Evolutionary conservation across 2,113 vertebrate species (phyloP).

Genomic region (Halichoerus grypus): DNA sequence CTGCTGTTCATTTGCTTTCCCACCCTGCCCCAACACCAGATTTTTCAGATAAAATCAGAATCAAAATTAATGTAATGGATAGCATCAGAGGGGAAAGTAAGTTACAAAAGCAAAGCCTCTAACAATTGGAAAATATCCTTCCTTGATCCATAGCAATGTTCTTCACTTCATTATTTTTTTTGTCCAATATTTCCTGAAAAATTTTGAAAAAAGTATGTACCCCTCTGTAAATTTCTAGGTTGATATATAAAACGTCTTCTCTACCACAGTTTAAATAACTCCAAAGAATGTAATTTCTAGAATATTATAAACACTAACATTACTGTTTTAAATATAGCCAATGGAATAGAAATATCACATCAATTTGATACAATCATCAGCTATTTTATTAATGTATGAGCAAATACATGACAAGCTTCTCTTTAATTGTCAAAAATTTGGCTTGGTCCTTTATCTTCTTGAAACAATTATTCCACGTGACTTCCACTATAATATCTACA

Average conservation of each 20-base stretch:
- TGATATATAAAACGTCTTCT: not conserved
- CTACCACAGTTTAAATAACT: not conserved
- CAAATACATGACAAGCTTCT: not conserved
- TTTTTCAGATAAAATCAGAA: slow-evolving; percentile 27
- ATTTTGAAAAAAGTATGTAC: not conserved
- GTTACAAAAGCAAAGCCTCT: not conserved
- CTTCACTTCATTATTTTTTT: not conserved
- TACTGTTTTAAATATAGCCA: not conserved
- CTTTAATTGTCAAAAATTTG: not conserved
- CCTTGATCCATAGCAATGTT: not conserved
- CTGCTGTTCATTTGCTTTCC: not conserved
- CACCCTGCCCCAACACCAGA: not conserved
- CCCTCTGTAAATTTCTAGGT: not conserved
- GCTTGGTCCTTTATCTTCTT: not conserved
- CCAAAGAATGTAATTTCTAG: not conserved
- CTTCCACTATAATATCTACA: not conserved
- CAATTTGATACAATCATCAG: not conserved
- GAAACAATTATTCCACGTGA: not conserved
- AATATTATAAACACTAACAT: slow-evolving; percentile 21
- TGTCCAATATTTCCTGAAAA: not conserved
- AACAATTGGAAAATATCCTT: not conserved
- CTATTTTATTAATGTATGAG: slow-evolving; percentile 11
- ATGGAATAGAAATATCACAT: not conserved
- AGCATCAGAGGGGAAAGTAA: not conserved
- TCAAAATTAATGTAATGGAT: not conserved